A percentile compares a stretch with the other conserved stretches of the same genome.
These are phyloP conservation scores for Clarias platycephalus DNA, from an alignment of 2,797 vertebrate species.

Conservation along the genomic window DNA sequence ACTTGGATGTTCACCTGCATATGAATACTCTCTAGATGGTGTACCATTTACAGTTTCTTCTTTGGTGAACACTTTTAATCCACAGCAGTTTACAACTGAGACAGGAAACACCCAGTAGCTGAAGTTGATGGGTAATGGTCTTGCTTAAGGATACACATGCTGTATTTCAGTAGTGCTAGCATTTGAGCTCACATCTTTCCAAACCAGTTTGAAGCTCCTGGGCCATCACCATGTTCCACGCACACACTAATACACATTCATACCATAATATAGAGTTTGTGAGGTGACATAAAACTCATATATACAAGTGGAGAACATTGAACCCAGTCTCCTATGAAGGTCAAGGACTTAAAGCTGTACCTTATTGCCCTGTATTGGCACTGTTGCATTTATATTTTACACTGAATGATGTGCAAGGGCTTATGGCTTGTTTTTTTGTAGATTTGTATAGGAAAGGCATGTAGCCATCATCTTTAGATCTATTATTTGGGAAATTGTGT, in stretches of 20 bases:
- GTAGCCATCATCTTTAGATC: background rate
- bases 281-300: too few relatives aligned
- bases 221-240: background rate
- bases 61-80: background rate
- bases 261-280: too few relatives aligned
- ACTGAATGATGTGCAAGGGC: background rate
- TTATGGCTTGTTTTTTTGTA: background rate
- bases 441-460: background rate
- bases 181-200: background rate
- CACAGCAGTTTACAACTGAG: background rate
- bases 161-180: background rate
- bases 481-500: conserved; percentile 37
- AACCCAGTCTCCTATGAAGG: background rate
- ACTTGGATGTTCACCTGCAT: background rate
- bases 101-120: background rate
- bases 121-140: background rate
- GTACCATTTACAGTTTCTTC: background rate
- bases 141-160: background rate
- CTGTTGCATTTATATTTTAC: background rate
- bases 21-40: background rate
- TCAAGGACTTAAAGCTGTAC: background rate
- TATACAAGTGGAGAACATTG: background rate
- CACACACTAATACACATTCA: background rate
- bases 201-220: background rate
- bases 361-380: background rate